Evolutionary conservation across 2,113 vertebrate genomes (phyloP).

Genomic region (Amia ocellicauda): DNA sequence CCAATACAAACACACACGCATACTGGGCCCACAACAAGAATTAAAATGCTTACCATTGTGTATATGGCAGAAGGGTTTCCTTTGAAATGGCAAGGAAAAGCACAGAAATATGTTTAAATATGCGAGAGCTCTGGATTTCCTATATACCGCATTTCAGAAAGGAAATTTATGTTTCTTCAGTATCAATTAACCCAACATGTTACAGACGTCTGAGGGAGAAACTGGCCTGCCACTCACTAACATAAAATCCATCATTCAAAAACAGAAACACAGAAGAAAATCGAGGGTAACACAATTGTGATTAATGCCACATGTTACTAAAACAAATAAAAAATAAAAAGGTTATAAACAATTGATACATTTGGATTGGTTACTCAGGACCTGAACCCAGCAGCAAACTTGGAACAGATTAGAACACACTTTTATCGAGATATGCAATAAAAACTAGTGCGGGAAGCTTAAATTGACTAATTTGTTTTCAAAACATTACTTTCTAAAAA

Average conservation of each 20-base stretch:
- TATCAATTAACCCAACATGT: slow-evolving; percentile 4
- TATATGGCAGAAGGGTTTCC: not conserved
- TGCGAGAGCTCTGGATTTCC: not conserved
- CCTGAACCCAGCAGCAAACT: not conserved
- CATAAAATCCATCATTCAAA: not conserved
- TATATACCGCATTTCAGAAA: not conserved
- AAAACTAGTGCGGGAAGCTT: too few relatives aligned
- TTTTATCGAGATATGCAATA: not conserved
- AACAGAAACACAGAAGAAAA: not conserved
- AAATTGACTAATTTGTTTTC: too few relatives aligned
- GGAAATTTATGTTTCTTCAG: not conserved
- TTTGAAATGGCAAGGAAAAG: not conserved
- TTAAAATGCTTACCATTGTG: slow-evolving; percentile 2
- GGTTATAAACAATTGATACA: not conserved
- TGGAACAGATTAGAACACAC: not conserved
- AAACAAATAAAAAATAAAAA: slow-evolving; percentile 1
- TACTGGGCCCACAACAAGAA: not conserved
- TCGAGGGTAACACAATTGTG: not conserved
- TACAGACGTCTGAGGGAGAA: not conserved
- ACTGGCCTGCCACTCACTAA: not conserved
- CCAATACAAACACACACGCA: slow-evolving; percentile 1
- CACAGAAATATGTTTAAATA: not conserved
- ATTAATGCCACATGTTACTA: slow-evolving; percentile 7
- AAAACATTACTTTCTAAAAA: too few relatives aligned
- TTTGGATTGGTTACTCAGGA: not conserved